phyloP scores from a whole-genome alignment of 2,113 vertebrate genomes.

The Connochaetes taurinus region DNA sequence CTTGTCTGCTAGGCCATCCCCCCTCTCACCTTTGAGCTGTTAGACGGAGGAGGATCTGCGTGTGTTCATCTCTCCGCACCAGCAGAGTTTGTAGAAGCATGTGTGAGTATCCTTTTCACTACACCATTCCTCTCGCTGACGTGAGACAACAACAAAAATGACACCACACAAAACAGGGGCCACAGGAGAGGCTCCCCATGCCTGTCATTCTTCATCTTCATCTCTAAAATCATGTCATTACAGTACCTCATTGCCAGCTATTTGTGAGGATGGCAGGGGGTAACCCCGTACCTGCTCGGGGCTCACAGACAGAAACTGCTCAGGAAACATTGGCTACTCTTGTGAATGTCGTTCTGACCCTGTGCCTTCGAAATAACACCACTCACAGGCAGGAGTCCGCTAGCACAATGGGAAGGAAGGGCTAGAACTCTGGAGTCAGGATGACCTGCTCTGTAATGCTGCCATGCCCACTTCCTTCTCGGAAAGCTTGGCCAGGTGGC shows the following conservation, averaged over 20 bases:
- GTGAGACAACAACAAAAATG: neutral
- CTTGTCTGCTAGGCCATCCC: accelerated
- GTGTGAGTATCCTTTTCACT: neutral
- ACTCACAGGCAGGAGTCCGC: accelerated
- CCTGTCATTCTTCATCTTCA: neutral
- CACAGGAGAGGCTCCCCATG: accelerated
- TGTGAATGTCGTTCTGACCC: neutral
- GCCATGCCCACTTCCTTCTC: neutral
- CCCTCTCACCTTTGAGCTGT: accelerated
- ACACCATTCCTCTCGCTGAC: accelerated
- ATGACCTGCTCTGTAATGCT: neutral
- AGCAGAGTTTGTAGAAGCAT: neutral
- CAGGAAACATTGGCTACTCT: accelerated
- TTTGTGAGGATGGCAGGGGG: neutral
- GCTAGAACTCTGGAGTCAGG: neutral
- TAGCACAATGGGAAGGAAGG: neutral
- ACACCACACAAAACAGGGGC: neutral
- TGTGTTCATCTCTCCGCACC: accelerated
- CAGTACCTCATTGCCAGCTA: neutral
- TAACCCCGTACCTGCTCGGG: accelerated
- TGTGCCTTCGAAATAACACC: no score
- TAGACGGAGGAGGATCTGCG: no score
- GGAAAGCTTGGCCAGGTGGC: neutral
- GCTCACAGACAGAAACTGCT: no score
- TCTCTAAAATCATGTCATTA: no score